Percentiles rank a stretch among this genome's conserved stretches.
Conservation (phyloP, 2,113 vertebrate species). For the Glareola pratincola region DNA sequence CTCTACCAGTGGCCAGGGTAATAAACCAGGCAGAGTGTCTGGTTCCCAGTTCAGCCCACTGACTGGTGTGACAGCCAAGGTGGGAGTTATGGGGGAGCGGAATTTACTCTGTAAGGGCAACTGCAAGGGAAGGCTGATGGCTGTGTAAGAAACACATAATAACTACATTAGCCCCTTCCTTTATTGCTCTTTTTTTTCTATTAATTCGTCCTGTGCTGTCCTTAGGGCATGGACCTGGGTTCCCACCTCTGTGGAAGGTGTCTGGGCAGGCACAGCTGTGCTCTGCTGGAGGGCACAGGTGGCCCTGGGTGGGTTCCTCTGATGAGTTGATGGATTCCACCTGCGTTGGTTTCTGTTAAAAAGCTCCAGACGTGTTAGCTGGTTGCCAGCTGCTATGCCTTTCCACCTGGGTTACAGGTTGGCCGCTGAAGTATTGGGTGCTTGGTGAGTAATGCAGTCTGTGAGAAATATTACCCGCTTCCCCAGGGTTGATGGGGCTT, state of each 20-base stretch:
- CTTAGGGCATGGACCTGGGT: rapidly evolving
- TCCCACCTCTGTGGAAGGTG: rapidly evolving
- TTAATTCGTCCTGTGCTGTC: rapidly evolving
- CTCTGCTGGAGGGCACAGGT: not conserved
- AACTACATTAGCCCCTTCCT: rapidly evolving
- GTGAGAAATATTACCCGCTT: not conserved
- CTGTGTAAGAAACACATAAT: rapidly evolving
- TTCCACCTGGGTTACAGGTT: not conserved
- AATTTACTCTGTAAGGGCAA: not conserved
- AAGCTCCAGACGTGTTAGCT: rapidly evolving
- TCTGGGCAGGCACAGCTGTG: rapidly evolving
- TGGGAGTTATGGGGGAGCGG: not conserved
- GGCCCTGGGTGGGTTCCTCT: not conserved
- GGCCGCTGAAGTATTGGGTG: not conserved
- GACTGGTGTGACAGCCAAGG: no score
- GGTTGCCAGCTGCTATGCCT: not conserved
- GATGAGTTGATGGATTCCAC: not conserved
- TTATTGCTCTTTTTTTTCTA: rapidly evolving
- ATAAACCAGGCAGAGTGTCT: rapidly evolving
- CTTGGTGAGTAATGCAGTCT: not conserved
- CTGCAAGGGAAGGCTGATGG: rapidly evolving
- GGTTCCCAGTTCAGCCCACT: not conserved
- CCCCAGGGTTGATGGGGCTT: not conserved
- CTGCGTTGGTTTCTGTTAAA: not conserved
- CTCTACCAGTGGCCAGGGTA: rapidly evolving